Evolutionary conservation across 2,888 invertebrate genomes (phyloP).

Genomic region (Cecidostiba fungosa): DNA sequence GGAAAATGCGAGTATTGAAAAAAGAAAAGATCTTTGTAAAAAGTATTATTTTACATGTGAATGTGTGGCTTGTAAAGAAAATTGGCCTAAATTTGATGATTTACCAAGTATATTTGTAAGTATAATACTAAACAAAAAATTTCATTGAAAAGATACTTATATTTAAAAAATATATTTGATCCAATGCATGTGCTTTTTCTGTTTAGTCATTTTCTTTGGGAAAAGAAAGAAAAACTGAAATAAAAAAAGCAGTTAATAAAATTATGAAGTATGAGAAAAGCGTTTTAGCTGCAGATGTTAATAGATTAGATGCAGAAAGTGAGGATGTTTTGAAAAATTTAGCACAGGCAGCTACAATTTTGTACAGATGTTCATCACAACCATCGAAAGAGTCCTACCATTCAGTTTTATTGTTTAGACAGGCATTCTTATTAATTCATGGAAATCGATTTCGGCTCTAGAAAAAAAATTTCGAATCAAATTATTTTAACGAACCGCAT

Average conservation of each 20-base stretch:
- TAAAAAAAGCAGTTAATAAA: constrained; percentile 56
- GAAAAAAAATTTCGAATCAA: neutral
- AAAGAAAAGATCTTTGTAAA: constrained; percentile 82
- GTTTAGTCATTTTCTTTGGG: neutral
- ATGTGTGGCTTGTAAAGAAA: constrained; percentile 87
- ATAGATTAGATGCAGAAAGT: constrained; percentile 51
- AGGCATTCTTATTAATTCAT: constrained; percentile 19
- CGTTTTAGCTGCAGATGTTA: constrained; percentile 33
- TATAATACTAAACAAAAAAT: neutral
- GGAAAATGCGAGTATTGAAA: constrained; percentile 78
- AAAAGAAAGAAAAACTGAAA: constrained; percentile 38
- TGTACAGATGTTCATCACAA: constrained; percentile 69
- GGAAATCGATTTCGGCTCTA: constrained; percentile 16
- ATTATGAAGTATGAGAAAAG: constrained; percentile 24
- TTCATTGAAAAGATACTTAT: constrained; percentile 9
- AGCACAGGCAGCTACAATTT: constrained; percentile 63
- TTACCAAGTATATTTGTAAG: constrained; percentile 76
- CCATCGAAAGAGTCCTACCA: constrained; percentile 80
- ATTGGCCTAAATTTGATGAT: constrained; percentile 85
- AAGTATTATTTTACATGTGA: constrained; percentile 91
- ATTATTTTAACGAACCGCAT: neutral
- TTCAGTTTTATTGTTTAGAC: constrained; percentile 75
- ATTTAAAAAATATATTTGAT: neutral
- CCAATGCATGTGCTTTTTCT: neutral
- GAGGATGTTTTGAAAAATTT: constrained; percentile 69